Evolutionary conservation across 2,113 vertebrate species (phyloP).

Genomic region (Etheostoma spectabile): DNA sequence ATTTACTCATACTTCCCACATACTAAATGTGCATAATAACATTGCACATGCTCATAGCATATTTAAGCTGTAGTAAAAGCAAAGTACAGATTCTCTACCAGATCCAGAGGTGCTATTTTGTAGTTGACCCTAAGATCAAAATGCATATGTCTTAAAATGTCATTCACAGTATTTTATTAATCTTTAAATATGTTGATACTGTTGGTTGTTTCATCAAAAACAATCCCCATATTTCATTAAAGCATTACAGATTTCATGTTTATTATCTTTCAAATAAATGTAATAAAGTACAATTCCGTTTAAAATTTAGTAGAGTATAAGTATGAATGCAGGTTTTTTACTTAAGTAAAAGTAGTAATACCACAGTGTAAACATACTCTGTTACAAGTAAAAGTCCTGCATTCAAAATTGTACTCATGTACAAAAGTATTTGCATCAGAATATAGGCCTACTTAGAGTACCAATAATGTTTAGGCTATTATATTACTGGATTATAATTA

Average conservation of each 20-base stretch:
- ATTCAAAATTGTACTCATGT: neutral
- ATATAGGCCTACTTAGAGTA: neutral
- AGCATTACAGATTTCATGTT: neutral
- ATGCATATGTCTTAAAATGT: neutral
- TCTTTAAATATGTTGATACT: neutral
- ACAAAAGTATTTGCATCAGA: neutral
- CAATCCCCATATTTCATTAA: neutral
- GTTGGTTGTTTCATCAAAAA: neutral
- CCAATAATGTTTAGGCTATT: neutral
- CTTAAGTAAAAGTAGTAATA: neutral
- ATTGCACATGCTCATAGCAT: neutral
- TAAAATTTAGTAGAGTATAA: neutral
- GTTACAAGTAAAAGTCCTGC: neutral
- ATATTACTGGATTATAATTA: neutral
- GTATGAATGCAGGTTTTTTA: neutral
- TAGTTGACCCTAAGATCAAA: no score
- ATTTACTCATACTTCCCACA: neutral
- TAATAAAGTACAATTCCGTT: neutral
- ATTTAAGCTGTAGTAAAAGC: neutral
- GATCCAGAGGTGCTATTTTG: no score
- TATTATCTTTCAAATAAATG: neutral
- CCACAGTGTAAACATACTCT: neutral
- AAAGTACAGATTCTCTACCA: no score
- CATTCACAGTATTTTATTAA: neutral
- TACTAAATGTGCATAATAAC: neutral